These are phyloP conservation scores for Choreutis nemorana DNA, from an alignment of 2,888 invertebrate genomes.

Conservation along the genomic window DNA sequence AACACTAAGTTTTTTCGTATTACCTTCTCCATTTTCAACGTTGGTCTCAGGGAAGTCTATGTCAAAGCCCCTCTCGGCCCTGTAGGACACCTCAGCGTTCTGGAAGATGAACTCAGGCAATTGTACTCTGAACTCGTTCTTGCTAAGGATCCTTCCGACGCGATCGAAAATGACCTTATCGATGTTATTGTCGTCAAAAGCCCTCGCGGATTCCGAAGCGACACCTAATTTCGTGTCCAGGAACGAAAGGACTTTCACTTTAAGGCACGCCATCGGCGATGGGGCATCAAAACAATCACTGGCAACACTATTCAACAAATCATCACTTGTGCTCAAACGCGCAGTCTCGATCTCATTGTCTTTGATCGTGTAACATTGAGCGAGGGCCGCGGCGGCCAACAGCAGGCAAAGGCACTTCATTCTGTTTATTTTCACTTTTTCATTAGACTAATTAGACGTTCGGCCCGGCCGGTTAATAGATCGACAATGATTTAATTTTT, in stretches of 20 bases:
- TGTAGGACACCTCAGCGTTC: slow-evolving; percentile 71
- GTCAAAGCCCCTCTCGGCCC: slow-evolving; percentile 72
- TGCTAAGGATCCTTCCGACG: slow-evolving; percentile 73
- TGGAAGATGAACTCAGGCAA: slow-evolving; percentile 78
- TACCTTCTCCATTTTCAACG: slow-evolving; percentile 66
- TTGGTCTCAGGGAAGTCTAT: slow-evolving; percentile 63
- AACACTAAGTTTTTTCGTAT: slow-evolving; percentile 2
- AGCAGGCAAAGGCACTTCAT: slow-evolving; percentile 63
- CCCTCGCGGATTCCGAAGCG: slow-evolving; percentile 67
- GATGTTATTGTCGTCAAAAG: slow-evolving; percentile 68
- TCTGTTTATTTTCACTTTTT: slow-evolving; percentile 40
- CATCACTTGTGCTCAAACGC: slow-evolving; percentile 70
- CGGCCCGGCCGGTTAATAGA: slow-evolving; percentile 54
- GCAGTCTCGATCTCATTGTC: slow-evolving; percentile 66
- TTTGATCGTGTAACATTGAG: slow-evolving; percentile 53
- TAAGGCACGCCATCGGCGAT: slow-evolving; percentile 75
- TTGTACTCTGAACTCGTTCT: slow-evolving; percentile 77
- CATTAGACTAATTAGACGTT: slow-evolving; percentile 61
- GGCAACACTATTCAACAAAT: slow-evolving; percentile 74
- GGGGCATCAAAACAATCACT: slow-evolving; percentile 75
- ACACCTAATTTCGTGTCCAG: slow-evolving; percentile 76
- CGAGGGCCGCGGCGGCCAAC: slow-evolving; percentile 58
- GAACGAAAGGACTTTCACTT: slow-evolving; percentile 78
- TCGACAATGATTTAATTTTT: slow-evolving; percentile 66
- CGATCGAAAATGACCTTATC: slow-evolving; percentile 80